phyloP scores from a whole-genome alignment of 2,888 invertebrate genomes.

The Tubulanus polymorphus region DNA sequence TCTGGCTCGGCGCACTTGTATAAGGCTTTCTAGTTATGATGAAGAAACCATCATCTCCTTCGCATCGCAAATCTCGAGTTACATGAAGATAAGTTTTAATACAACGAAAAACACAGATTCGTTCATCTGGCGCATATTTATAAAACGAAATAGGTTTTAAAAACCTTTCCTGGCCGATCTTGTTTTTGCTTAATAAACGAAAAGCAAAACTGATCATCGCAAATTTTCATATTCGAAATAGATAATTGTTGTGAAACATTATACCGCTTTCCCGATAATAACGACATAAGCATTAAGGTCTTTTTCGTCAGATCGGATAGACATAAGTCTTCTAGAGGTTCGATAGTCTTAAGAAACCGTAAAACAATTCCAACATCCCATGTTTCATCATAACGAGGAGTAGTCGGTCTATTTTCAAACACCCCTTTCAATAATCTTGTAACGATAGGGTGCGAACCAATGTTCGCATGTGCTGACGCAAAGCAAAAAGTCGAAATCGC shows the following conservation, averaged over 20 bases:
- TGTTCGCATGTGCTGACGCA: background rate
- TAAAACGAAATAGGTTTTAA: too few species aligned
- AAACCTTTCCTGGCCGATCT: too few species aligned
- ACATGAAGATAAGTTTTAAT: too few species aligned
- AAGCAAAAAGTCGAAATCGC: too few species aligned
- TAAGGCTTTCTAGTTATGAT: too few species aligned
- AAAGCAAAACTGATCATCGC: background rate
- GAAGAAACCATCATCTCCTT: too few species aligned
- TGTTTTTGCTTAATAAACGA: background rate
- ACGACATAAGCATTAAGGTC: slow-evolving; percentile 1
- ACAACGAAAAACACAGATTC: too few species aligned
- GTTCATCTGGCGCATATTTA: too few species aligned
- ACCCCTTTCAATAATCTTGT: slow-evolving; percentile 16
- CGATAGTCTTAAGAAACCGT: slow-evolving; percentile 10
- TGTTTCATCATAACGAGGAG: slow-evolving; percentile 15
- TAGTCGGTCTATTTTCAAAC: slow-evolving; percentile 13
- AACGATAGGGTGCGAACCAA: slow-evolving; percentile 12
- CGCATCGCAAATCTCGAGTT: too few species aligned
- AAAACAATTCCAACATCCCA: too few species aligned
- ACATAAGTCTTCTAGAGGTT: background rate
- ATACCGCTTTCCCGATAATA: slow-evolving; percentile 2
- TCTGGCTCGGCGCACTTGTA: too few species aligned
- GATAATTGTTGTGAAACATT: background rate
- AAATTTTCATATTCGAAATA: background rate
- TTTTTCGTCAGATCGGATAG: slow-evolving; percentile 2